Conservation (phyloP, 1,140 invertebrate genomes). For the Pissodes strobi region DNA sequence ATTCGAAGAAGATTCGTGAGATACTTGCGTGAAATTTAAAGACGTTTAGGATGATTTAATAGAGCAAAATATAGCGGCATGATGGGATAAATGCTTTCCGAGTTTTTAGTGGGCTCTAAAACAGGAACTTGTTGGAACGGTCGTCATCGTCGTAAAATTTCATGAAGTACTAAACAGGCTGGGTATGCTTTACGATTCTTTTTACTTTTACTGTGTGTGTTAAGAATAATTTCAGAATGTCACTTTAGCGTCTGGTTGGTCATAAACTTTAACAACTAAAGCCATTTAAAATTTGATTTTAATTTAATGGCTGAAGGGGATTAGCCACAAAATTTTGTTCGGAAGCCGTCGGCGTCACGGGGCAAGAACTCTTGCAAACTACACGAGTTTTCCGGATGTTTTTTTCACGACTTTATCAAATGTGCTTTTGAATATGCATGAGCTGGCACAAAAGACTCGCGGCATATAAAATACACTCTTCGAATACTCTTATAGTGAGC, state of each 20-base stretch:
- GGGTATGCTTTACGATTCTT: slow-evolving; percentile 42
- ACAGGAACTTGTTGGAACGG: slow-evolving; percentile 48
- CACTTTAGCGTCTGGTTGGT: slow-evolving; percentile 40
- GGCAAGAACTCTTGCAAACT: slow-evolving; percentile 22
- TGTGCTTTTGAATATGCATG: slow-evolving; percentile 31
- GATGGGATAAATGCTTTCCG: slow-evolving; percentile 25
- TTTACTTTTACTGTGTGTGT: slow-evolving; percentile 33
- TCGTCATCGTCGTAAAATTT: slow-evolving; percentile 49
- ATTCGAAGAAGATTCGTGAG: slow-evolving; percentile 7
- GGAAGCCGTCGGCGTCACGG: slow-evolving; percentile 21
- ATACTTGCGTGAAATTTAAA: slow-evolving; percentile 25
- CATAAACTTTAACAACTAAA: slow-evolving; percentile 28
- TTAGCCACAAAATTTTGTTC: slow-evolving; percentile 18
- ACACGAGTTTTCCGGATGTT: slow-evolving; percentile 32
- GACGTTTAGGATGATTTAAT: slow-evolving; percentile 24
- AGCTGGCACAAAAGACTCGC: no score
- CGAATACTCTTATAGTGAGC: slow-evolving; percentile 14
- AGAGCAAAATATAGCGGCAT: slow-evolving; percentile 16
- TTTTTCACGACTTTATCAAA: no score
- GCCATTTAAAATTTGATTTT: slow-evolving; percentile 36
- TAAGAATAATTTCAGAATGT: slow-evolving; percentile 37
- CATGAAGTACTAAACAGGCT: slow-evolving; percentile 48
- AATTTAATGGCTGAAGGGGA: slow-evolving; percentile 20
- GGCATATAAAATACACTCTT: no score
- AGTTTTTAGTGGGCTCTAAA: slow-evolving; percentile 42